Evolutionary conservation across 2,113 vertebrate genomes (phyloP).

Genomic region (Oryzias curvinotus): DNA sequence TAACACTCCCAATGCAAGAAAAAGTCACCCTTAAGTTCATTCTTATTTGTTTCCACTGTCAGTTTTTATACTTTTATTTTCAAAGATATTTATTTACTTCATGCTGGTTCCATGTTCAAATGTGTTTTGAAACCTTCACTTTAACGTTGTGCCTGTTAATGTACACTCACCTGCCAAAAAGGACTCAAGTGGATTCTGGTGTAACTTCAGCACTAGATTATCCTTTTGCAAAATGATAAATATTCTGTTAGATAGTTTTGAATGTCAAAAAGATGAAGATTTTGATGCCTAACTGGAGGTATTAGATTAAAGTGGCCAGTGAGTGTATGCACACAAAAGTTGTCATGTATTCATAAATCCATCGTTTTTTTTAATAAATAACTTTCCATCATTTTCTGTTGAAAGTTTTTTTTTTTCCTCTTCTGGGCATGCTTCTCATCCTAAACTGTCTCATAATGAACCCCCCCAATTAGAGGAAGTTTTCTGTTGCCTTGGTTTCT

Average conservation of each 20-base stretch:
- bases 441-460: slow-evolving; percentile 42
- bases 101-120: background rate
- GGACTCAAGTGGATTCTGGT: too few species aligned
- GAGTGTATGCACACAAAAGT: background rate
- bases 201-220: too few species aligned
- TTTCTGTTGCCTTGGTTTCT: slow-evolving; percentile 41
- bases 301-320: too few species aligned
- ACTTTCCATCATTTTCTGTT: slow-evolving; percentile 37
- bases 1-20: slow-evolving; percentile 14
- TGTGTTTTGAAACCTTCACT: slow-evolving; percentile 6
- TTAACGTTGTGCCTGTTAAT: slow-evolving; percentile 2
- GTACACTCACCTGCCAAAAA: background rate
- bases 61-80: slow-evolving; percentile 11
- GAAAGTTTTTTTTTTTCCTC: slow-evolving; percentile 24
- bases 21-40: slow-evolving; percentile 21
- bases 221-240: too few species aligned
- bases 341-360: slow-evolving; percentile 1
- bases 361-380: slow-evolving; percentile 57
- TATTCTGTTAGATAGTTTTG: too few species aligned
- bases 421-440: slow-evolving; percentile 41
- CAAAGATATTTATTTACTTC: slow-evolving; percentile 6
- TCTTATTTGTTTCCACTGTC: slow-evolving; percentile 39
- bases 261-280: too few species aligned
- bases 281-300: too few species aligned
- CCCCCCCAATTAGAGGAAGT: slow-evolving; percentile 30